A percentile compares a stretch with the other conserved stretches of the same genome.
These are phyloP conservation scores for Corydoras maculifer DNA, from an alignment of 2,113 vertebrate species.

Conservation along the genomic window DNA sequence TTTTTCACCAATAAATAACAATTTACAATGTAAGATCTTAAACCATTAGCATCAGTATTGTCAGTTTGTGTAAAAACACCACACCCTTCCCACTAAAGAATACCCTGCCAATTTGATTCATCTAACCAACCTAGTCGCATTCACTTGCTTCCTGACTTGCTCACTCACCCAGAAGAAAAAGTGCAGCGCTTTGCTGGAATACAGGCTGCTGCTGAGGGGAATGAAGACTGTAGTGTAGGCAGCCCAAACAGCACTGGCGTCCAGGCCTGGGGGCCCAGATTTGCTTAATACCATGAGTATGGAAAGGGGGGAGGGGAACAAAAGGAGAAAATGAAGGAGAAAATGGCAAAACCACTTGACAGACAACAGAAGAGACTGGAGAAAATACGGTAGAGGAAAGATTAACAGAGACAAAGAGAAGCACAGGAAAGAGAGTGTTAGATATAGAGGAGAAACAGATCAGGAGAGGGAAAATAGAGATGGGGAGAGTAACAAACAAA, in stretches of 20 bases:
- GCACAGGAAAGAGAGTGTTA: slow-evolving; percentile 19
- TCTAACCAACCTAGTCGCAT: too few species aligned
- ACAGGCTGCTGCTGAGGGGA: slow-evolving; percentile 69
- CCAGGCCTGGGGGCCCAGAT: slow-evolving; percentile 60
- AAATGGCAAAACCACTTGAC: slow-evolving; percentile 4
- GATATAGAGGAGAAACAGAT: slow-evolving; percentile 16
- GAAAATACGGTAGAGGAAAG: background rate
- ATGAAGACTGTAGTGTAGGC: slow-evolving; percentile 71
- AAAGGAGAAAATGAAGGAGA: slow-evolving; percentile 39
- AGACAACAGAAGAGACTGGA: slow-evolving; percentile 2
- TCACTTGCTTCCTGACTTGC: background rate
- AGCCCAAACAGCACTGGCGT: slow-evolving; percentile 59
- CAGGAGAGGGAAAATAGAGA: slow-evolving; percentile 29
- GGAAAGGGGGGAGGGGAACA: slow-evolving; percentile 34
- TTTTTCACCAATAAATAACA: too few species aligned
- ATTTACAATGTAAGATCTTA: too few species aligned
- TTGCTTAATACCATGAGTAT: slow-evolving; percentile 58
- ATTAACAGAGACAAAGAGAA: slow-evolving; percentile 27
- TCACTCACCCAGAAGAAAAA: slow-evolving; percentile 72
- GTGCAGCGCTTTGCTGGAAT: slow-evolving; percentile 66
- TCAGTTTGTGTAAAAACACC: background rate
- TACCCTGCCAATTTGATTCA: background rate
- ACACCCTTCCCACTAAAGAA: background rate
- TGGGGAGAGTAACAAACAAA: slow-evolving; percentile 46
- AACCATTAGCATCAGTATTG: too few species aligned